Conservation (phyloP, 2,888 invertebrate genomes). For the Epistrophella euchroma region DNA sequence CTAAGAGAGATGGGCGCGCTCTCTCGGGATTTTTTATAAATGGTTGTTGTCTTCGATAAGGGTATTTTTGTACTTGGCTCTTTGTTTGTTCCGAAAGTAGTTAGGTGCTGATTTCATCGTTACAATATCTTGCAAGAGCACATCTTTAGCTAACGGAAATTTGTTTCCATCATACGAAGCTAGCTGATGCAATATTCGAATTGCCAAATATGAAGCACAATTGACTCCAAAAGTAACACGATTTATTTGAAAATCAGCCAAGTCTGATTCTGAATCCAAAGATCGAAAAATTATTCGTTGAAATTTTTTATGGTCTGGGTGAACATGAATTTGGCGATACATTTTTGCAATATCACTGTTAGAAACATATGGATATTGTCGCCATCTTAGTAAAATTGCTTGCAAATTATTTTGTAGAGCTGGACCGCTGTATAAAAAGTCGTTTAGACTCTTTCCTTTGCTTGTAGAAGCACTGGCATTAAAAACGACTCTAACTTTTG, state of each 20-base stretch:
- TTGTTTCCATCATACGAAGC: constrained; percentile 52
- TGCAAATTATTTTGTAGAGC: constrained; percentile 75
- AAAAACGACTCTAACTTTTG: constrained; percentile 41
- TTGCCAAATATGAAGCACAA: constrained; percentile 52
- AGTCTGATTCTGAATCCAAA: constrained; percentile 5
- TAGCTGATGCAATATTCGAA: constrained; percentile 57
- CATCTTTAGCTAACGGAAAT: constrained; percentile 36
- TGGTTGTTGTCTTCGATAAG: no score
- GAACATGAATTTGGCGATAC: constrained; percentile 67
- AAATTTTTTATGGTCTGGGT: constrained; percentile 60
- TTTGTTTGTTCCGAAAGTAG: no score
- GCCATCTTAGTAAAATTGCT: constrained; percentile 31
- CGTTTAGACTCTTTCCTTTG: no score
- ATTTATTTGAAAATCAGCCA: constrained; percentile 62
- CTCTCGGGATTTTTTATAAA: no score
- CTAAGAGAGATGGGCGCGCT: no score
- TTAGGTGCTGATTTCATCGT: no score
- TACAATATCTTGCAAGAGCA: no score
- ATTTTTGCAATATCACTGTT: constrained; percentile 78
- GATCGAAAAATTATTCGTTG: constrained; percentile 76
- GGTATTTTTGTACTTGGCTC: no score
- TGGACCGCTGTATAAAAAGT: constrained; percentile 40
- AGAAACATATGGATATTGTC: constrained; percentile 63
- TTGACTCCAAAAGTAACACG: constrained; percentile 49
- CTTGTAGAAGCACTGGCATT: constrained; percentile 44